Percentiles rank a stretch among this genome's conserved stretches.
Evolutionary conservation across 2,113 vertebrate species (phyloP).

Genomic region (Chiloscyllium plagiosum): DNA sequence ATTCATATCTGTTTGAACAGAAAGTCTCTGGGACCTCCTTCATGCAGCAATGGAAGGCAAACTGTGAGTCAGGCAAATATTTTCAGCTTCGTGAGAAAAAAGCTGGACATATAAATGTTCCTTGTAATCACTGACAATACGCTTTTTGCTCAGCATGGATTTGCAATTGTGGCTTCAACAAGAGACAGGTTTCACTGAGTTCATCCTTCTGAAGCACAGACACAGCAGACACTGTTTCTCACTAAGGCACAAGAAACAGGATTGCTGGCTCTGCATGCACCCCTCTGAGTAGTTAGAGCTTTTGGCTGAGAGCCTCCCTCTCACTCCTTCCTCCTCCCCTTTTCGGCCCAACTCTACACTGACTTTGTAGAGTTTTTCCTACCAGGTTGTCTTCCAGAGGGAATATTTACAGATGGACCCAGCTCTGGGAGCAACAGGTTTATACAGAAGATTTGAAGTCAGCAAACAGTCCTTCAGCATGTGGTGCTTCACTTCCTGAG

Average conservation of each 20-base stretch:
- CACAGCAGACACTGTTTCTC: neutral
- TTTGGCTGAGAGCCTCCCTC: too few relatives aligned
- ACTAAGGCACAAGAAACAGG: neutral
- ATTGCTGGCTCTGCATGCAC: neutral
- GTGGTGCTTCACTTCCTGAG: neutral
- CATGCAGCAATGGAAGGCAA: neutral
- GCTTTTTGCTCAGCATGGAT: neutral
- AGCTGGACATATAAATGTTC: neutral
- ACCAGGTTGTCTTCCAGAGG: neutral
- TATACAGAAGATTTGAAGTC: neutral
- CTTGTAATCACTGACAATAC: neutral
- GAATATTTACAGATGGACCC: too few relatives aligned
- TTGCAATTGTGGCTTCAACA: neutral
- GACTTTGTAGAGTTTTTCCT: too few relatives aligned
- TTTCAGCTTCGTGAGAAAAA: neutral
- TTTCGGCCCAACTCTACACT: neutral
- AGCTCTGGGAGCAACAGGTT: neutral
- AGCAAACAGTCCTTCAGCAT: neutral
- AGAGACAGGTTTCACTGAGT: too few relatives aligned
- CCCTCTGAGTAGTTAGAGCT: too few relatives aligned
- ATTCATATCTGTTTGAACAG: too few relatives aligned
- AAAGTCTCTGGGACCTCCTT: too few relatives aligned
- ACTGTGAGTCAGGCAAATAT: too few relatives aligned
- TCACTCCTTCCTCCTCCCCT: too few relatives aligned
- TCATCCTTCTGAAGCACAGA: neutral